A percentile compares a stretch with the other conserved stretches of the same genome.
These are phyloP conservation scores for Ceyx melanurus DNA, from an alignment of 2,113 vertebrate genomes.

Conservation along the genomic window DNA sequence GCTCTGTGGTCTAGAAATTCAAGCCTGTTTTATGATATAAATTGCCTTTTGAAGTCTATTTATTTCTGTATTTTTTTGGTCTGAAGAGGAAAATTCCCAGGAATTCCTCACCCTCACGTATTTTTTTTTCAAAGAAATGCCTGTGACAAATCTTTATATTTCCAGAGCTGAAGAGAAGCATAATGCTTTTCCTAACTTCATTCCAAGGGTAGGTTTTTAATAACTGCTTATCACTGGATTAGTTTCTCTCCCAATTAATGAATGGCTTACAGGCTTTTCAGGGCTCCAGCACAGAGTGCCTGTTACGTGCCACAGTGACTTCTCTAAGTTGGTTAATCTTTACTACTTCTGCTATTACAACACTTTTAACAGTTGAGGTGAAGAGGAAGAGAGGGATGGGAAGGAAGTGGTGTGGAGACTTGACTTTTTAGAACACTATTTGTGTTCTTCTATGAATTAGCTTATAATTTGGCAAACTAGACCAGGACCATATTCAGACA, in stretches of 20 bases:
- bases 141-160: not conserved
- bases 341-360: not conserved
- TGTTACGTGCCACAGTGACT: not conserved
- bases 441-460: not conserved
- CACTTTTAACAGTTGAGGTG: not conserved
- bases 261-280: not conserved
- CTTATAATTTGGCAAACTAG: not conserved
- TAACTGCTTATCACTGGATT: not conserved
- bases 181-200: not conserved
- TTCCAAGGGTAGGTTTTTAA: not conserved
- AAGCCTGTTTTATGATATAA: not conserved
- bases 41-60: not conserved
- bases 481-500: not conserved
- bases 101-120: not conserved
- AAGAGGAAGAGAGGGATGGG: not conserved
- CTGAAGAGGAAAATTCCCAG: constrained; percentile 2
- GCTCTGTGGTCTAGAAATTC: not conserved
- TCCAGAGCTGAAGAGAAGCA: not conserved
- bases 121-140: not conserved
- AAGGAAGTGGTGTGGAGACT: not conserved
- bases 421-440: not conserved
- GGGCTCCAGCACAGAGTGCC: not conserved
- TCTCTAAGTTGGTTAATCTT: not conserved
- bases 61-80: not conserved
- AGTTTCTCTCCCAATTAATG: not conserved